These are phyloP conservation scores for Remorina albescens DNA, from an alignment of 2,797 vertebrate species.

Conservation along the genomic window DNA sequence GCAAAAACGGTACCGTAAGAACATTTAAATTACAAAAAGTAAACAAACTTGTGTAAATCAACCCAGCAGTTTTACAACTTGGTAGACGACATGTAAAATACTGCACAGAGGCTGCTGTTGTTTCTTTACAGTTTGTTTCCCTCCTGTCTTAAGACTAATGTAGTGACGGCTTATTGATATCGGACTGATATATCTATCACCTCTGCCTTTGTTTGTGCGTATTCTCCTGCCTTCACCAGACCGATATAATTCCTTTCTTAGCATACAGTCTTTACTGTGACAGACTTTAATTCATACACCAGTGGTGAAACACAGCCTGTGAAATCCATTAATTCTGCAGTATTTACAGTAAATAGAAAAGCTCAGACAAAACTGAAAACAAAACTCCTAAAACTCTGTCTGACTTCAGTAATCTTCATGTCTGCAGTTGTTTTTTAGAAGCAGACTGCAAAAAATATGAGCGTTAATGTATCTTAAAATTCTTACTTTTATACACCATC, in stretches of 20 bases:
- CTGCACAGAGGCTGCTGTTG: not conserved
- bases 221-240: not conserved
- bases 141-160: not conserved
- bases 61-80: not conserved
- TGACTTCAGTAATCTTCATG: not conserved
- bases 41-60: constrained; percentile 3
- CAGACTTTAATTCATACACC: not conserved
- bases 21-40: not conserved
- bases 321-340: not conserved
- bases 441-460: not conserved
- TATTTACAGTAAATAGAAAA: constrained; percentile 1
- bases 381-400: not conserved
- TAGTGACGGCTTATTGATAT: not conserved
- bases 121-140: constrained; percentile 11
- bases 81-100: constrained; percentile 2
- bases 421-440: not conserved
- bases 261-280: not conserved
- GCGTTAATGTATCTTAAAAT: no score
- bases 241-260: not conserved
- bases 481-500: no score
- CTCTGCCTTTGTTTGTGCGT: not conserved
- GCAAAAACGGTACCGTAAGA: not conserved
- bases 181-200: not conserved
- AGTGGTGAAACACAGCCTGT: not conserved
- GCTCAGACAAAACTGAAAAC: not conserved